A percentile compares a stretch with the other conserved stretches of the same genome.
Conservation (phyloP, 2,888 invertebrate genomes). For the Galeopsomyia nigrocyanea region DNA sequence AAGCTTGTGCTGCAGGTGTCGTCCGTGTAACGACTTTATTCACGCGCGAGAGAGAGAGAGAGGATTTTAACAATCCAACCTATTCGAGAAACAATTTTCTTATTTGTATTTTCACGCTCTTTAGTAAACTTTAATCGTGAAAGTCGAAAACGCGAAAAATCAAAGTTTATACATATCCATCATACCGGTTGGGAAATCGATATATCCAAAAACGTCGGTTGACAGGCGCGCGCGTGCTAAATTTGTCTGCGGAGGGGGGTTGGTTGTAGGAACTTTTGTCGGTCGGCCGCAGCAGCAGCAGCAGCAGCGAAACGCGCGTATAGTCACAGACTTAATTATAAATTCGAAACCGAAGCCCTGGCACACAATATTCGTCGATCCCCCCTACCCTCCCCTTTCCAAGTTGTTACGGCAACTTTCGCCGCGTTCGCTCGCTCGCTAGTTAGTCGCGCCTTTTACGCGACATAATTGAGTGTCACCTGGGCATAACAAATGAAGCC, state of each 20-base stretch:
- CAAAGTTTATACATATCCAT: no score
- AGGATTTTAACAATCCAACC: neutral
- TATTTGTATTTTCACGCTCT: neutral
- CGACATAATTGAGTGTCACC: conserved; percentile 66
- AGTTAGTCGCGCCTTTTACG: conserved; percentile 53
- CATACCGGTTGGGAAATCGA: no score
- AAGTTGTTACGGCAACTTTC: no score
- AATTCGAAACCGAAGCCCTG: conserved; percentile 43
- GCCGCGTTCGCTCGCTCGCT: conserved; percentile 3
- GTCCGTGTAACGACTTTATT: conserved; percentile 66
- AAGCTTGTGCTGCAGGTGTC: conserved; percentile 59
- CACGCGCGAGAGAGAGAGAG: conserved; percentile 20
- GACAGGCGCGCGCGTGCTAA: conserved; percentile 35
- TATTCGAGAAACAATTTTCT: neutral
- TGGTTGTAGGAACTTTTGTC: neutral
- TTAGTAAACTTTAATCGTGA: neutral
- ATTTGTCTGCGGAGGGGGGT: neutral
- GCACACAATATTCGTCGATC: conserved; percentile 29
- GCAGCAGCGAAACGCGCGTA: neutral
- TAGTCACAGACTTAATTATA: conserved; percentile 44
- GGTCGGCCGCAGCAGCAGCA: no score
- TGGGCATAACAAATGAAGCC: conserved; percentile 66
- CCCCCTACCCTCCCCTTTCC: neutral
- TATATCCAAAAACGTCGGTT: conserved; percentile 26
- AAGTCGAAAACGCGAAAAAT: no score